Evolutionary conservation across 1,140 invertebrate species (phyloP).

Genomic region (Pararge aegeria): DNA sequence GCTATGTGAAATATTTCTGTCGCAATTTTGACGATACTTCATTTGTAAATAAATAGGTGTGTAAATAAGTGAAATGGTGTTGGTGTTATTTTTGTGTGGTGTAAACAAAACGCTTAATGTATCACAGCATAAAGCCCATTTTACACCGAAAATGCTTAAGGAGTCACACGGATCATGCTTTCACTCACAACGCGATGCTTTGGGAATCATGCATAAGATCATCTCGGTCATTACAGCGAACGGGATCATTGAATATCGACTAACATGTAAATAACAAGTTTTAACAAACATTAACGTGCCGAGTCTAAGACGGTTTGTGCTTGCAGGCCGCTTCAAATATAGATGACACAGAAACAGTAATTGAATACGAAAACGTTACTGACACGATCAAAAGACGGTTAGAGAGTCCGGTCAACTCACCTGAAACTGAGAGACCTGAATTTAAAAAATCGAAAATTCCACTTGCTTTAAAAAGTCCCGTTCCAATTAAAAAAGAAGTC

Average conservation of each 20-base stretch:
- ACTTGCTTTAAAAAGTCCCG: constrained; percentile 64
- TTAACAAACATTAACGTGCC: constrained; percentile 38
- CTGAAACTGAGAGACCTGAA: constrained; percentile 58
- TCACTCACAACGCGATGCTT: constrained; percentile 48
- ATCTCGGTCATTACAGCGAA: constrained; percentile 29
- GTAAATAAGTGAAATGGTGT: constrained; percentile 48
- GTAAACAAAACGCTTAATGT: constrained; percentile 15
- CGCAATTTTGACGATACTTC: neutral
- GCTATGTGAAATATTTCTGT: constrained; percentile 3
- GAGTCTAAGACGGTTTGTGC: constrained; percentile 46
- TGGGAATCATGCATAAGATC: constrained; percentile 39
- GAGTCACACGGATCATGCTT: constrained; percentile 54
- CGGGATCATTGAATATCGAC: constrained; percentile 31
- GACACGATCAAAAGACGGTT: constrained; percentile 76
- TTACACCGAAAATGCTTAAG: constrained; percentile 41
- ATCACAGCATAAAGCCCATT: constrained; percentile 39
- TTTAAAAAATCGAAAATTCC: constrained; percentile 71
- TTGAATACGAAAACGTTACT: constrained; percentile 70
- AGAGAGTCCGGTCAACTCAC: constrained; percentile 60
- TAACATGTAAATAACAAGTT: constrained; percentile 57
- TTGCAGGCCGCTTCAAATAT: constrained; percentile 49
- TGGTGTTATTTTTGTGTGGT: constrained; percentile 36
- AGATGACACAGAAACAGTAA: constrained; percentile 29
- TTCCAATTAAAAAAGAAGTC: constrained; percentile 61
- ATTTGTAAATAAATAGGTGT: constrained; percentile 46